Conservation (phyloP, 2,888 invertebrate species). For the Aleiodes alternator region DNA sequence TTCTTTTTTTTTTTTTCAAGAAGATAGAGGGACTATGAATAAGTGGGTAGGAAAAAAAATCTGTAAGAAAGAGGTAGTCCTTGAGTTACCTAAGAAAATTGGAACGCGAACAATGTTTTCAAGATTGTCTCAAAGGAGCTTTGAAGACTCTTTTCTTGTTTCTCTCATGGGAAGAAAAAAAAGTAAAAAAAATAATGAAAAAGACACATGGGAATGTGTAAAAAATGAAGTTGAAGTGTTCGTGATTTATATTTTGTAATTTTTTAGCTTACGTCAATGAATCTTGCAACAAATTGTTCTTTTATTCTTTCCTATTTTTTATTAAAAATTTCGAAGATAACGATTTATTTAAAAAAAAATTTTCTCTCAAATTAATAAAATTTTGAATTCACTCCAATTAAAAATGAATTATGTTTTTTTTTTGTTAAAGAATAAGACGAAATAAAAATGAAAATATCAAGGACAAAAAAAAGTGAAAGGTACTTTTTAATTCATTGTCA, state of each 20-base stretch:
- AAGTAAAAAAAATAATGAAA: background rate
- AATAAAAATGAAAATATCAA: conserved; percentile 27
- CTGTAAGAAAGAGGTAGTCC: conserved; percentile 40
- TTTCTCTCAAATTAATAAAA: too few species aligned
- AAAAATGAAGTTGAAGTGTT: background rate
- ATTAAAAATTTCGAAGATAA: too few species aligned
- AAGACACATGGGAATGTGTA: conserved; percentile 4
- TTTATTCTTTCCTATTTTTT: too few species aligned
- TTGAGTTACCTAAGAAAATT: conserved; percentile 41
- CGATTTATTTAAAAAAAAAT: too few species aligned
- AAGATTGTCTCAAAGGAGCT: conserved; percentile 22
- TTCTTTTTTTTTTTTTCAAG: conserved; percentile 3
- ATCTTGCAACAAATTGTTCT: too few species aligned
- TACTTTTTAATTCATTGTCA: conserved; percentile 46
- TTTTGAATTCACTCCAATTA: too few species aligned
- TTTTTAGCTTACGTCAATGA: too few species aligned
- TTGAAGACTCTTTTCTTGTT: conserved; percentile 7
- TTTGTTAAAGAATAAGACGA: background rate
- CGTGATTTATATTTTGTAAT: background rate
- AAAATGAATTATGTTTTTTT: too few species aligned
- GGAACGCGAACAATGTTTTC: conserved; percentile 40
- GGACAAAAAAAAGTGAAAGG: conserved; percentile 52
- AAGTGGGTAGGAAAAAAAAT: conserved; percentile 21
- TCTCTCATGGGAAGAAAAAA: background rate
- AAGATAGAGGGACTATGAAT: conserved; percentile 12